These are phyloP conservation scores for Oenanthe oenanthe DNA, from an alignment of 2,113 vertebrate genomes.

Conservation along the genomic window DNA sequence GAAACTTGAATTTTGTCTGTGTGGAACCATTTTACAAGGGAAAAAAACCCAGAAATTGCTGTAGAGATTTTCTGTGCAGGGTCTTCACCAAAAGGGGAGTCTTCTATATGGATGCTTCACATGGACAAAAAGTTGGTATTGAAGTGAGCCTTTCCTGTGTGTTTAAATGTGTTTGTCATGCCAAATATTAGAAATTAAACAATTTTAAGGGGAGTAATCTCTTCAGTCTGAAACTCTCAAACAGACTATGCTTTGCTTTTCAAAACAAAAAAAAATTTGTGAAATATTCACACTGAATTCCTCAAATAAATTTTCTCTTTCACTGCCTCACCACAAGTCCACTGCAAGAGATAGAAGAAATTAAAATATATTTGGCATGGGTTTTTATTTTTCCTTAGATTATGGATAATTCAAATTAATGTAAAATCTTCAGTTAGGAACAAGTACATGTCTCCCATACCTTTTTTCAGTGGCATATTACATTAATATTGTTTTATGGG, in stretches of 20 bases:
- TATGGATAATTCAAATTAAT: not conserved
- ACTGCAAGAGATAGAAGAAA: not conserved
- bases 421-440: not conserved
- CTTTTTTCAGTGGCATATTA: not conserved
- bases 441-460: not conserved
- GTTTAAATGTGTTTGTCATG: not conserved
- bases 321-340: too few species aligned
- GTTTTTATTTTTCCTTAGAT: not conserved
- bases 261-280: not conserved
- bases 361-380: not conserved
- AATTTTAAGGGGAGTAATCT: not conserved
- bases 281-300: not conserved
- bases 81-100: not conserved
- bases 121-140: not conserved
- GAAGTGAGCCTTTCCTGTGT: not conserved
- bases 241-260: not conserved
- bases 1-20: not conserved
- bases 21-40: not conserved
- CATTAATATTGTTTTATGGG: not conserved
- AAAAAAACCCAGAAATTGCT: not conserved
- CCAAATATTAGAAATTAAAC: not conserved
- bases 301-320: not conserved
- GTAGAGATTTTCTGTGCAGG: not conserved
- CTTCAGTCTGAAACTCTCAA: not conserved
- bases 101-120: not conserved